Percentiles rank a stretch among this genome's conserved stretches.
phyloP scores from a whole-genome alignment of 2,888 invertebrate genomes.

The Caenorhabditis auriculariae region DNA sequence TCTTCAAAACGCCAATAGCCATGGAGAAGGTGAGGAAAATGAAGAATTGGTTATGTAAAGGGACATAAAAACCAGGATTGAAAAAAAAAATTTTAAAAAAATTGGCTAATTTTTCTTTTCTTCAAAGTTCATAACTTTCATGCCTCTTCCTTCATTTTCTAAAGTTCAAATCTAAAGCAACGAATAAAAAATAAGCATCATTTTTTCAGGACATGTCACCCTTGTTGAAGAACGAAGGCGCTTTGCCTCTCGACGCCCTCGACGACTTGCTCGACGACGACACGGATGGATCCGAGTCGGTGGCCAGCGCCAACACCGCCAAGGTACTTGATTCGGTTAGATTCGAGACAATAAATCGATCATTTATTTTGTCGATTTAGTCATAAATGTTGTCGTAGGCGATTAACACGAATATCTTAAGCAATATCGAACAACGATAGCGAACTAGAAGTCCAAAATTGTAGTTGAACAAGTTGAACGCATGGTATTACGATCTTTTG shows the following conservation, averaged over 20 bases:
- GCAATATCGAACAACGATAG: too few relatives aligned
- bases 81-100: constrained; percentile 2
- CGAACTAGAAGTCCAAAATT: too few relatives aligned
- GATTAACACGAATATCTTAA: too few relatives aligned
- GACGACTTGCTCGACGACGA: constrained; percentile 53
- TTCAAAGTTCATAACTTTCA: too few relatives aligned
- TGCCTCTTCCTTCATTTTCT: too few relatives aligned
- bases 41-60: not conserved
- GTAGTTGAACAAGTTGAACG: too few relatives aligned
- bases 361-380: too few relatives aligned
- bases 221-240: constrained; percentile 61
- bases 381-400: too few relatives aligned
- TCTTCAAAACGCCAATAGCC: constrained; percentile 72
- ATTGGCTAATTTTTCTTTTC: not conserved
- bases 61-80: not conserved
- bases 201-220: constrained; percentile 67
- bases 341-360: too few relatives aligned
- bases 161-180: too few relatives aligned
- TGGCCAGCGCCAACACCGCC: constrained; percentile 30
- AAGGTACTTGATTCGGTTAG: too few relatives aligned
- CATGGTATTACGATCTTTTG: too few relatives aligned
- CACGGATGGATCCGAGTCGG: constrained; percentile 48
- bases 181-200: constrained; percentile 1
- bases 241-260: constrained; percentile 46
- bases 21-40: constrained; percentile 68